phyloP scores from a whole-genome alignment of 2,113 vertebrate genomes.

The Sinocyclocheilus rhinocerous region DNA sequence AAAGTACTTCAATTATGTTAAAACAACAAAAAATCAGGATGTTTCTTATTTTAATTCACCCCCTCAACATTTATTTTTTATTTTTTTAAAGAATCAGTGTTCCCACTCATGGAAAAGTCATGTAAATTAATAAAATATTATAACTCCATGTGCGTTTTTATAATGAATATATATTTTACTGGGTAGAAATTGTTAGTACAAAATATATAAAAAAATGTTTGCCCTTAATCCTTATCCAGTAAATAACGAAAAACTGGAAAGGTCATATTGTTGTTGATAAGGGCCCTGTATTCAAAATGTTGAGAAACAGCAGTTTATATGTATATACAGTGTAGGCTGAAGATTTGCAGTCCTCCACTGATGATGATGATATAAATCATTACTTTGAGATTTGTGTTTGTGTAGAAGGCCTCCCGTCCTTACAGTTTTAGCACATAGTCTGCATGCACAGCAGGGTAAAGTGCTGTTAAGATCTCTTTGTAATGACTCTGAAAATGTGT shows the following conservation, averaged over 20 bases:
- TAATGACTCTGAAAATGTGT: conserved; percentile 14
- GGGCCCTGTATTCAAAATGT: background rate
- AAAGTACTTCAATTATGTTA: background rate
- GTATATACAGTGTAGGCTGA: background rate
- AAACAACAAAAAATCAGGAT: too few species aligned
- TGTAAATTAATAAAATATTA: too few species aligned
- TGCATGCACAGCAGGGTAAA: background rate
- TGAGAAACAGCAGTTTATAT: background rate
- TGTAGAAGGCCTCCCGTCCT: background rate
- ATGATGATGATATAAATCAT: background rate
- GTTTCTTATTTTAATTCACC: too few species aligned
- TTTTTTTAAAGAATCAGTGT: too few species aligned
- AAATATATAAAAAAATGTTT: background rate
- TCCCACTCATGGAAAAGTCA: too few species aligned
- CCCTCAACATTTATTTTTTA: too few species aligned
- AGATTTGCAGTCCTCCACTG: background rate
- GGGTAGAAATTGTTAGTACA: background rate
- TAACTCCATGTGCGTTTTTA: too few species aligned
- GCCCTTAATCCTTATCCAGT: background rate
- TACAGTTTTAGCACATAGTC: background rate
- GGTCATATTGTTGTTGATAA: background rate
- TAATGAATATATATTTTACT: background rate
- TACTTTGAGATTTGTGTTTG: background rate
- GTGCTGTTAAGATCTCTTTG: background rate
- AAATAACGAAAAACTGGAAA: background rate